Percentiles rank a stretch among this genome's conserved stretches.
phyloP scores from a whole-genome alignment of 2,888 invertebrate genomes.

The Apamea epomidion region DNA sequence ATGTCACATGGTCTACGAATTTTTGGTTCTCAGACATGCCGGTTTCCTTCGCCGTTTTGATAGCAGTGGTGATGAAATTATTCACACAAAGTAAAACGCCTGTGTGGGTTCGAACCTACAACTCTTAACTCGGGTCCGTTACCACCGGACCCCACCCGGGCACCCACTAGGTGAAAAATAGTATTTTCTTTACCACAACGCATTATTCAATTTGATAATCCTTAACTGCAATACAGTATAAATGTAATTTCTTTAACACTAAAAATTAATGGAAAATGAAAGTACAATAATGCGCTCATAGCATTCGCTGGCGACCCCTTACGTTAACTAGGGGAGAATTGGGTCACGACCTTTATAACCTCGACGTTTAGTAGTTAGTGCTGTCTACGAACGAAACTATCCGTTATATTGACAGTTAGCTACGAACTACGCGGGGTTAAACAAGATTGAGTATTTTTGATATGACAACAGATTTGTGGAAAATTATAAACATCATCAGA shows the following conservation, averaged over 20 bases:
- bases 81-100: too few relatives aligned
- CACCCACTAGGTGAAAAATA: not conserved
- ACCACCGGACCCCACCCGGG: too few relatives aligned
- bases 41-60: too few relatives aligned
- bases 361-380: constrained; percentile 27
- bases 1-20: too few relatives aligned
- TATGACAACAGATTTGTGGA: not conserved
- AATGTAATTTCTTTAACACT: not conserved
- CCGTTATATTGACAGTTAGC: constrained; percentile 12
- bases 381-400: constrained; percentile 26
- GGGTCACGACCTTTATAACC: constrained; percentile 58
- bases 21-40: too few relatives aligned
- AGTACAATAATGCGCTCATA: constrained; percentile 10
- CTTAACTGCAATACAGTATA: not conserved
- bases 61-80: too few relatives aligned
- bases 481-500: not conserved
- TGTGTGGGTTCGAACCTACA: too few relatives aligned
- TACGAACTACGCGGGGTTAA: not conserved
- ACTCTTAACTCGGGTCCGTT: too few relatives aligned
- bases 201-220: not conserved
- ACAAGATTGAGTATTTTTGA: constrained; percentile 5
- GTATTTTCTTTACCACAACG: not conserved
- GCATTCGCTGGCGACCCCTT: constrained; percentile 32
- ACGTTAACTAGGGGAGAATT: constrained; percentile 41
- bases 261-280: constrained; percentile 1